These are phyloP conservation scores for Marasmarcha lunaedactyla DNA, from an alignment of 2,888 invertebrate species.

Conservation along the genomic window DNA sequence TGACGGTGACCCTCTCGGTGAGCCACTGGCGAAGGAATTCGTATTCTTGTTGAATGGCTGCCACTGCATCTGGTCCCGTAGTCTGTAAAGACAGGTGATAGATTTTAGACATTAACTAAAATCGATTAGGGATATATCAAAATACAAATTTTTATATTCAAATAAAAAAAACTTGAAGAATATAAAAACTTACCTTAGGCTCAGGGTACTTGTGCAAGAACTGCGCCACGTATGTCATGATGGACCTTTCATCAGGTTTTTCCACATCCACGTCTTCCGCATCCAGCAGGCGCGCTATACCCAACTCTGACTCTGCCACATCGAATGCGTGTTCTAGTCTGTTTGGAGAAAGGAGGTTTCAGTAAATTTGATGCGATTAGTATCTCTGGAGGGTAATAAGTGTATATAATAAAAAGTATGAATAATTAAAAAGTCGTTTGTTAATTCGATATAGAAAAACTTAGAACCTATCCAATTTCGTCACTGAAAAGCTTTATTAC, in stretches of 20 bases:
- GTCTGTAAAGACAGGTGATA: slow-evolving; percentile 44
- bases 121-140: too few relatives aligned
- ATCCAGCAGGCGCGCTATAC: slow-evolving; percentile 91
- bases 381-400: too few relatives aligned
- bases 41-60: slow-evolving; percentile 85
- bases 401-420: too few relatives aligned
- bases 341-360: too few relatives aligned
- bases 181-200: slow-evolving; percentile 70
- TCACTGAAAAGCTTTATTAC: too few relatives aligned
- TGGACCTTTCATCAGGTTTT: slow-evolving; percentile 96
- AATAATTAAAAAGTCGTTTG: too few relatives aligned
- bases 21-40: slow-evolving; percentile 86
- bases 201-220: slow-evolving; percentile 96
- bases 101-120: too few relatives aligned
- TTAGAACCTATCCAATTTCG: too few relatives aligned
- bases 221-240: slow-evolving; percentile 99
- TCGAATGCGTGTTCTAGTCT: slow-evolving; percentile 90
- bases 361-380: too few relatives aligned
- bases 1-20: slow-evolving; percentile 78
- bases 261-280: slow-evolving; percentile 97
- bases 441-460: too few relatives aligned
- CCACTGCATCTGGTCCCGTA: slow-evolving; percentile 78
- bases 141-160: too few relatives aligned
- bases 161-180: too few relatives aligned
- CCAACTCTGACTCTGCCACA: slow-evolving; percentile 90